Evolutionary conservation across 2,888 invertebrate genomes (phyloP).

Genomic region (Dryococelus australis): DNA sequence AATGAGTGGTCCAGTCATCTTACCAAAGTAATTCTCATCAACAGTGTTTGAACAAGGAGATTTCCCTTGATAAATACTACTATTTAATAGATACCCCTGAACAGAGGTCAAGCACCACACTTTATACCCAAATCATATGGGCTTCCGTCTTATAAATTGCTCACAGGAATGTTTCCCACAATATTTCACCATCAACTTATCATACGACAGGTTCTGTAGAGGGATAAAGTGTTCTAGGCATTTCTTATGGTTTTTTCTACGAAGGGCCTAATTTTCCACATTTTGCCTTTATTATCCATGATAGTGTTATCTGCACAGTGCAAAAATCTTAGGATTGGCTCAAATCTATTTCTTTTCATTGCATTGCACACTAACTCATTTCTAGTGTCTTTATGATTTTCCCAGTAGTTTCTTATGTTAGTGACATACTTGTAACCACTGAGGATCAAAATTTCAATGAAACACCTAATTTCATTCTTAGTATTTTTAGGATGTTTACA

Average conservation of each 20-base stretch:
- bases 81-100: slow-evolving; percentile 46
- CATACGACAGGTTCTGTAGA: slow-evolving; percentile 45
- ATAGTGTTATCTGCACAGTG: slow-evolving; percentile 49
- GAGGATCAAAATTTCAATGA: neutral
- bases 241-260: slow-evolving; percentile 37
- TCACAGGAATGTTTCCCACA: slow-evolving; percentile 50
- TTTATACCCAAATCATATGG: no score
- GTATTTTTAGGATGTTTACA: neutral
- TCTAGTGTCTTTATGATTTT: neutral
- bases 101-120: no score
- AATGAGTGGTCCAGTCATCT: slow-evolving; percentile 32
- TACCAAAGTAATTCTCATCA: slow-evolving; percentile 42
- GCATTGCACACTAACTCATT: neutral
- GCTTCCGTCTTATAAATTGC: no score
- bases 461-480: neutral
- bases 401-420: neutral
- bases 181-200: slow-evolving; percentile 53
- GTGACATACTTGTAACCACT: neutral
- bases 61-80: slow-evolving; percentile 53
- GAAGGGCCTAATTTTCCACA: slow-evolving; percentile 49
- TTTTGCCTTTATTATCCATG: slow-evolving; percentile 48
- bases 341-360: slow-evolving; percentile 36
- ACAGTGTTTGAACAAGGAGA: slow-evolving; percentile 34
- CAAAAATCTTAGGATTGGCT: slow-evolving; percentile 48
- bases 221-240: slow-evolving; percentile 45